Percentiles rank a stretch among this genome's conserved stretches.
Evolutionary conservation across 2,888 invertebrate species (phyloP).

Genomic region (Blomia tropicalis): DNA sequence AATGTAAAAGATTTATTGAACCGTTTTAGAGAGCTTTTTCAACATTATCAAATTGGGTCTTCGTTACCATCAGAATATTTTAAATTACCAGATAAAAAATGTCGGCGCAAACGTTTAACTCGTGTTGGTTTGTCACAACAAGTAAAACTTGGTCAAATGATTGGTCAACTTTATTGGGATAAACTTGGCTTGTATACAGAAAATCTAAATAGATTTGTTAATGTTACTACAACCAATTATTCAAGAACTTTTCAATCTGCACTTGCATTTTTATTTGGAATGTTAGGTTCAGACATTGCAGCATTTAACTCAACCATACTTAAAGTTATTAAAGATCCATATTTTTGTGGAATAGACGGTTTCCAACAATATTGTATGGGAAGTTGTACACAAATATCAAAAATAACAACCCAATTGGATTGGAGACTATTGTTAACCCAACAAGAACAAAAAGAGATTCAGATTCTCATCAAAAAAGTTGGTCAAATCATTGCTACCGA

Average conservation of each 20-base stretch:
- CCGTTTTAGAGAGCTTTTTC: no score
- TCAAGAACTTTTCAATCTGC: conserved; percentile 79
- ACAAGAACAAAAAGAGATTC: conserved; percentile 45
- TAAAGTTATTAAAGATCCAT: not conserved
- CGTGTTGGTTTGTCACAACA: conserved; percentile 63
- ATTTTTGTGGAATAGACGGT: not conserved
- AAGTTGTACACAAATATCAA: not conserved
- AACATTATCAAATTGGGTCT: no score
- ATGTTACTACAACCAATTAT: conserved; percentile 61
- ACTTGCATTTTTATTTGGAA: conserved; percentile 55
- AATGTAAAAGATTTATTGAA: not conserved
- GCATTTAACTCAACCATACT: not conserved
- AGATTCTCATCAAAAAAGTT: conserved; percentile 46
- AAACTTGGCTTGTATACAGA: conserved; percentile 33
- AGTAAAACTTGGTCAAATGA: conserved; percentile 54
- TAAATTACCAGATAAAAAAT: conserved; percentile 38
- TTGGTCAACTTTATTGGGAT: conserved; percentile 38
- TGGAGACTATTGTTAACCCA: not conserved
- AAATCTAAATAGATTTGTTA: conserved; percentile 31
- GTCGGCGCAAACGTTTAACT: conserved; percentile 70
- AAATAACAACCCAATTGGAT: not conserved
- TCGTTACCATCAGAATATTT: not conserved
- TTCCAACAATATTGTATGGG: not conserved
- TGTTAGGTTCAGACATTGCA: conserved; percentile 43
- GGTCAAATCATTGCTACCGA: conserved; percentile 25